Evolutionary conservation across 1,140 invertebrate genomes (phyloP).

Genomic region (Aethina tumida): DNA sequence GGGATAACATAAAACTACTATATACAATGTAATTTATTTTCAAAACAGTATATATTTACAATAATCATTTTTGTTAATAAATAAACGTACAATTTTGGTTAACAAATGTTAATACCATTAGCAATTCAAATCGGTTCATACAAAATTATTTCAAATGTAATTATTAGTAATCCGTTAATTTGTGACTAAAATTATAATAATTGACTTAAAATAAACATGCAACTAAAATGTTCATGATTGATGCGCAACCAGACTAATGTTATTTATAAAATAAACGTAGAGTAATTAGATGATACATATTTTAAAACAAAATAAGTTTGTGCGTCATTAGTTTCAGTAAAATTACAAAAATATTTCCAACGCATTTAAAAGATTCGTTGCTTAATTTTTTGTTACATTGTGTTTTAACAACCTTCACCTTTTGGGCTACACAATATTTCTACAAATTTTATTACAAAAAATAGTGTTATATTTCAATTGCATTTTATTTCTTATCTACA

Average conservation of each 20-base stretch:
- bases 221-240: no score
- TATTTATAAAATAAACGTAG: neutral
- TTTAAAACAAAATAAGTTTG: constrained; percentile 1
- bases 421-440: constrained; percentile 12
- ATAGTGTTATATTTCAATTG: constrained; percentile 15
- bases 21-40: no score
- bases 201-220: no score
- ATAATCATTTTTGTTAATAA: constrained; percentile 1
- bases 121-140: neutral
- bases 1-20: no score
- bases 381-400: no score
- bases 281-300: constrained; percentile 1
- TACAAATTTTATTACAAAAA: constrained; percentile 16
- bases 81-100: neutral
- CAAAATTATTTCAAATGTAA: no score
- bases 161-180: no score
- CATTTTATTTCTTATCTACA: constrained; percentile 17
- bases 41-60: neutral
- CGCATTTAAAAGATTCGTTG: constrained; percentile 14
- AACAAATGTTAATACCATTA: neutral
- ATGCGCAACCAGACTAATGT: no score
- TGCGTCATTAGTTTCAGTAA: neutral
- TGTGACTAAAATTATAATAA: no score
- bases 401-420: constrained; percentile 13
- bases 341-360: constrained; percentile 4